phyloP scores from a whole-genome alignment of 1,140 invertebrate genomes.

The Tetramorium parvispinum region DNA sequence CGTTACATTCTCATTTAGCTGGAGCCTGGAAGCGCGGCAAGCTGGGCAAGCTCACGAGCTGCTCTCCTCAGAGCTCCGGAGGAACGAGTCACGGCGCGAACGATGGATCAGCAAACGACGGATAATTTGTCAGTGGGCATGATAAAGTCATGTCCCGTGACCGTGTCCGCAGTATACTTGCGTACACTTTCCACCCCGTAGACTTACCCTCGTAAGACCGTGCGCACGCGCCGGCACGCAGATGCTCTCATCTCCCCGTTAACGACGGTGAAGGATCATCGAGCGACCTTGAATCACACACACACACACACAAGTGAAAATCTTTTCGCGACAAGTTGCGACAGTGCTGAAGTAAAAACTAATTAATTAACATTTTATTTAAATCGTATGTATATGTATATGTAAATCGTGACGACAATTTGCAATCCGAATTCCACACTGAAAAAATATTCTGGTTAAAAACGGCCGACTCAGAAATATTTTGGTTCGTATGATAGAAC shows the following conservation, averaged over 20 bases:
- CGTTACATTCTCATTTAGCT: background rate
- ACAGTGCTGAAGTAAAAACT: background rate
- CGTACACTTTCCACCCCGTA: background rate
- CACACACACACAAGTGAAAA: background rate
- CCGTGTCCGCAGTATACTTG: background rate
- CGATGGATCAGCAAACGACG: background rate
- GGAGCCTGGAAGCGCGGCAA: no score
- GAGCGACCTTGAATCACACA: conserved; percentile 19
- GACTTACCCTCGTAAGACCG: conserved; percentile 8
- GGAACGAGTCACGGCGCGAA: background rate
- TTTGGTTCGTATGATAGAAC: no score
- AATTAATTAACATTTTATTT: no score
- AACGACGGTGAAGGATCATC: conserved; percentile 4
- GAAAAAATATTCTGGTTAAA: no score
- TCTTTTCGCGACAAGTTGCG: no score
- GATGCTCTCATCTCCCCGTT: background rate
- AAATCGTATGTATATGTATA: no score
- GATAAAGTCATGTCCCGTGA: background rate
- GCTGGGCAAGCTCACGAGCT: background rate
- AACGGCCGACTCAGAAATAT: no score
- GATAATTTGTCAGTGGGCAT: background rate
- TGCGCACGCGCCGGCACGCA: conserved; percentile 8
- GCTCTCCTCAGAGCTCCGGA: background rate
- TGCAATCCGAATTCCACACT: no score
- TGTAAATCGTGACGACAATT: no score